Base-by-base conservation (phyloP, 2,888 invertebrate species). In the Leptinotarsa tumamoca region DNA sequence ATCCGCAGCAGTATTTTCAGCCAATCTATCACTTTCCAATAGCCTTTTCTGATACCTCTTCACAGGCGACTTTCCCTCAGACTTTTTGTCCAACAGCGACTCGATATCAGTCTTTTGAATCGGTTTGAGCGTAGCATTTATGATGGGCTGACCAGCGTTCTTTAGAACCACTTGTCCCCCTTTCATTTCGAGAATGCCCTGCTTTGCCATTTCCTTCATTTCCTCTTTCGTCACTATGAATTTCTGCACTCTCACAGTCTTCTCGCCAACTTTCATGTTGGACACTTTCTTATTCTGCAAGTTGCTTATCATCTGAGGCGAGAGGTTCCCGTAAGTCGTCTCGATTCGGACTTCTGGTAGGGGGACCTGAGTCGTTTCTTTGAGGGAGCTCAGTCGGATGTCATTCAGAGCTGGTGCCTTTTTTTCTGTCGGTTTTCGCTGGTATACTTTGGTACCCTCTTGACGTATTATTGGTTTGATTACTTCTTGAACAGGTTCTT, bases 141-240 rank as follows among this genome's bases (percentile, higher is more conserved):
- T 63, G 23, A 83, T 78, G 13, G 81, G 80, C 43, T 82, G 79
- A 3, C 82, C 80, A 1, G 80, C 79, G 72, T 73, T 82, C 67
- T 80, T 83, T 75, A 84, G 76, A 4, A 81, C 79, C 15, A 83
- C 83, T 49, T 80, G 80, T 10, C 83, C 83, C 43, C 80, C 81
- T 74, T 78, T 81, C 71, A 84, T 75, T 70, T 83, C 82, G 14
- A 84, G 71, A 63, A 84, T 81, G 4, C 84, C 93, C 80, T 92
- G 90, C 82, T 92, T 92, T 3, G 92, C 90, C 91, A 93, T 92
- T 5, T 90, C 91, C 79, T 92, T 92, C 23, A 93, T 92, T 84
- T 93, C 92, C 0, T 92, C 91, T 86, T 92, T 93, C 13, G 92
- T 92, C 90, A 93, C 90, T 3, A 92, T 91, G 61, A 93, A 91